Base-by-base conservation (phyloP, 2,888 invertebrate genomes). In the Oxyscelio sp. region DNA sequence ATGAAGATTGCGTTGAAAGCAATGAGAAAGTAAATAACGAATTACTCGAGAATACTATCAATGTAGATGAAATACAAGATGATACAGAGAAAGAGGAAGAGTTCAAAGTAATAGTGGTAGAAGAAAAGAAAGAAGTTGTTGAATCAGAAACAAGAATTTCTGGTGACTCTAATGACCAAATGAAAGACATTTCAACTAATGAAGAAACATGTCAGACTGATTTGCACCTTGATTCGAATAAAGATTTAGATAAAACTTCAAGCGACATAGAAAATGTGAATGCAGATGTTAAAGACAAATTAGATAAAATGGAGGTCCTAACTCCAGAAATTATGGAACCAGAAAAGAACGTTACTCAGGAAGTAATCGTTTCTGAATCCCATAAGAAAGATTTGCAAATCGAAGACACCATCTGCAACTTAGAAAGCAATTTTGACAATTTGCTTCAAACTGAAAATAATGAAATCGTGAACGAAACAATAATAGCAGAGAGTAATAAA, bases 371-470 rank as follows among this genome's bases (percentile, higher is more conserved):
- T 13, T 21, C 45, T 2, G 58, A 75, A 52, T 8, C 66, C 3
- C 56, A 43, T 3, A 78, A 83, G 21, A 19, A 21, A 17, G 24
- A 43, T n/a, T n/a, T 56, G 50, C 48, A 66, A 9, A 73, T 75
- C 3, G 85, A 87, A 70, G 81, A 77, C 5, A 4, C 45, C 3
- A 56, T 89, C 2, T 92, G 92, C 58, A 91, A 90, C 73, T 80
- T 93, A 15, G 91, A 90, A n/a, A 88, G 87, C 5, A 89, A 89
- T 59, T 90, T 93, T 21, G 90, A 93, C 43, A 92, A 88, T 80
- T 87, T 94, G 15, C 31, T 94, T 6, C 89, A 89, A 63, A 89
- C 90, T 31, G 85, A 31, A 21, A 87, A 88, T 6, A 54, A 85
- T 50, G 91, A 90, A 31, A 88, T 87, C 3, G 66, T 88, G 0